phyloP scores from a whole-genome alignment of 1,140 invertebrate species.

The Drosophila nannoptera region DNA sequence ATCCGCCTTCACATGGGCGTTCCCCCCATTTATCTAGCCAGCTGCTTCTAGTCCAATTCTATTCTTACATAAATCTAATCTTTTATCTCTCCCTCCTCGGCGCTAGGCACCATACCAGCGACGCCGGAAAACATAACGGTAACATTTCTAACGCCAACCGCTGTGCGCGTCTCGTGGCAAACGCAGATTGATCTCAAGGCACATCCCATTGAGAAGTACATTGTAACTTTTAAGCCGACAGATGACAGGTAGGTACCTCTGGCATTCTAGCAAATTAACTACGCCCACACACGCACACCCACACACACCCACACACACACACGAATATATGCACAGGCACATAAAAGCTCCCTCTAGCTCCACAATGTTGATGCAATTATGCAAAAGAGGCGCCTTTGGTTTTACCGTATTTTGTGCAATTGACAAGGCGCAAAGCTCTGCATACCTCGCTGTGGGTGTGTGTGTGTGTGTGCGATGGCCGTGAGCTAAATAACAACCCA shows the following conservation, averaged over 20 bases:
- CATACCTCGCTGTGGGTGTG: conserved; percentile 17
- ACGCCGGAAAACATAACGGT: conserved; percentile 92
- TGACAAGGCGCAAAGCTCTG: conserved; percentile 48
- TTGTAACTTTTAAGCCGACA: conserved; percentile 85
- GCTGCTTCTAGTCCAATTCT: too few species aligned
- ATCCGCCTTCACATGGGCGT: too few species aligned
- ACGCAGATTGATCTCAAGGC: conserved; percentile 83
- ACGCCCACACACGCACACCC: conserved; percentile 17
- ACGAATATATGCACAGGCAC: not conserved
- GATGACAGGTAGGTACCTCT: conserved; percentile 78
- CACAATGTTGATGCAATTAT: conserved; percentile 39
- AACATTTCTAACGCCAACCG: conserved; percentile 89
- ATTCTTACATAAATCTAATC: not conserved
- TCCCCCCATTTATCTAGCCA: too few species aligned
- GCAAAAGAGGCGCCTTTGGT: conserved; percentile 20
- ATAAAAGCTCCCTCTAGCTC: not conserved
- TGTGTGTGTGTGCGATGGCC: conserved; percentile 50
- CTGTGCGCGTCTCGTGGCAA: conserved; percentile 90
- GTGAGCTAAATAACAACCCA: conserved; percentile 67
- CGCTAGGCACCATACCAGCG: conserved; percentile 86
- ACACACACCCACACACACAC: conserved; percentile 4
- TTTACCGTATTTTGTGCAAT: conserved; percentile 58
- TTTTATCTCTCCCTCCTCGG: not conserved
- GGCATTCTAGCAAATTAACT: conserved; percentile 48
- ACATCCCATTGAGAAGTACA: conserved; percentile 88